Base-by-base conservation (phyloP, 2,888 invertebrate species). In the Drymonia ruficornis region DNA sequence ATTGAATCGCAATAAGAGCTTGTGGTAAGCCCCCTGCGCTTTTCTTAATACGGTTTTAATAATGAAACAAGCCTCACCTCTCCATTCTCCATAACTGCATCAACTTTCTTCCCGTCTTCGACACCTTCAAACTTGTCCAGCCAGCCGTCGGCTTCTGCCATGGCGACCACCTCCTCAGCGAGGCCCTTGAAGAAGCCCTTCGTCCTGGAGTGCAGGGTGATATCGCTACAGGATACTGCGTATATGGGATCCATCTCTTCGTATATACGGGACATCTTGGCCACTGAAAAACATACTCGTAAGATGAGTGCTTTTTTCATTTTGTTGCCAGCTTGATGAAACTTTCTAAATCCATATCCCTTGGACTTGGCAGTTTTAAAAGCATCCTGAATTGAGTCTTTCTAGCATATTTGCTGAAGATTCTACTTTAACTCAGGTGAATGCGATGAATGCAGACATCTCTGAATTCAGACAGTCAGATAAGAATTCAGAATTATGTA, bases 101-200 rank as follows among this genome's bases (percentile, higher is more conserved):
- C 65, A 11, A 96, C 87, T 53, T 95, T 94, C 36, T 94, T 94
- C 11, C 85, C 85, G 74, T 96, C 94, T 56, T 91, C 91, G 9
- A 94, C 76, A 45, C 93, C 87, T 15, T 93, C 94, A 65, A 96
- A 95, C 55, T 86, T 87, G 16, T 91, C 80, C 45, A 96, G 86
- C 96, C 96, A 96, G 36, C 56, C 70, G 6, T 90, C 72, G 0
- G 66, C 83, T 11, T 94, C 94, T 0, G 92, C 94, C 23, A 89
- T 66, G 9, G 92, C 80, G 0, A 89, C 89, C 18, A 96, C 93
- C 66, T 94, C 93, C 49, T 95, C 93, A 19, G 93, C 94, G 61
- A 96, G 94, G 43, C 93, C 94, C 62, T 94, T 91, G 80, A 97
- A 97, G 83, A 97, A 97, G 0, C 97, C 97, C 70, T 95, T 94